Base-by-base conservation (phyloP, 1,140 invertebrate species). In the Thaumetopoea pityocampa region DNA sequence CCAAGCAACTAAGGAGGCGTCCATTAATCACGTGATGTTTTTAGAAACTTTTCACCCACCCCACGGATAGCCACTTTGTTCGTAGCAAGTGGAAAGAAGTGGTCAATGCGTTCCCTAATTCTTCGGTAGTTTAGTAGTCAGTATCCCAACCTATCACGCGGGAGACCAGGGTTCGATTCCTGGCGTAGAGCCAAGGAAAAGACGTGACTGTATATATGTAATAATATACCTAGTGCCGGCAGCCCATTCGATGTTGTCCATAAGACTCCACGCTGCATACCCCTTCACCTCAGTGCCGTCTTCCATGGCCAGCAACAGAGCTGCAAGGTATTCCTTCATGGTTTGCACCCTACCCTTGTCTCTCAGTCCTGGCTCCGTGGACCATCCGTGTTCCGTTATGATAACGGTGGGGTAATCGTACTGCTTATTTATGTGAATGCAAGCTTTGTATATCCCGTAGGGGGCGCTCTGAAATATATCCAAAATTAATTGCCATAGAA, bases 211-310 rank as follows among this genome's bases (percentile, higher is more conserved):
- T n/a, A n/a, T n/a, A n/a, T n/a, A n/a, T n/a, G n/a, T n/a, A n/a
- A n/a, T n/a, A n/a, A n/a, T n/a, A n/a, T 67, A 91, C 89, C 52
- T 73, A 50, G 86, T 90, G 11, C 90, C 90, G n/a, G 33, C 50
- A 0, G 54, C 52, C 92, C 92, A 94, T 76, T 94, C 92, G 56
- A 94, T 91, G 61, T 92, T 94, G 51, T 94, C 93, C 74, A 94
- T 81, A 1, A 94, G 66, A 50, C 89, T 90, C 92, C 93, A 94
- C 15, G 86, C 78, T 0, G 89, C 87, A 51, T 93, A 94, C 0
- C 86, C 89, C 15, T 73, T 77, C 0, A 94, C 82, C 36, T 92
- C 87, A n/a, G 88, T 88, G 0, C 87, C 87, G 49, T 92, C 89
- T 30, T 85, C 56, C 9, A 93, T 87, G 2, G 92, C 91, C 58